Evolutionary conservation across 92 coral and sea anemone genomes (phyloP), one percentile per base, ranked within the genome.

Genomic region (Palythoa grandis): DNA sequence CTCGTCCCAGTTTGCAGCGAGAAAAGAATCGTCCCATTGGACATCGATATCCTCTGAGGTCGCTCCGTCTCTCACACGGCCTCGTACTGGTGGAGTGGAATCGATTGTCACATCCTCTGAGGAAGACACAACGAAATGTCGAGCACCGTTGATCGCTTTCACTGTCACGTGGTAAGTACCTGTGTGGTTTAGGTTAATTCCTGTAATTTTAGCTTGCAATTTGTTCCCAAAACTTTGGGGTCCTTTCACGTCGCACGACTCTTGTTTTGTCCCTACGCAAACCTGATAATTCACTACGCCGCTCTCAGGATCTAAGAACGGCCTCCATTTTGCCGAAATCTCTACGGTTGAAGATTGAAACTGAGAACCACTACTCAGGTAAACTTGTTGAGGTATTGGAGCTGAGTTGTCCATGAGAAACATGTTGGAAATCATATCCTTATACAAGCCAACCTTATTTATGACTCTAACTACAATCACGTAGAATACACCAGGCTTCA

Each of bases 1-100:
- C 82, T 92, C 92, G 53, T 95, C 98, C 98, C 98, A 95, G 90
- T 90, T 93, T 13, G 90, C 93, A 52, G 89, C 74, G n/a, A 95
- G 86, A 53, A 83, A 87, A 3, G 94, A 87, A 74, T 78, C 91
- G 67, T 86, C 87, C 56, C 88, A 83, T 54, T 94, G 96, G 25
- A 85, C 87, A 74, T 92, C 93, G 5, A 90, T 77, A 78, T 95
- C 98, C 7, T 79, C 78, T 6, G 58, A 83, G 12, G 79, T 78
- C 6, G 78, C 76, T 15, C 98, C 98, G 87, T 93, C 97, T 61
- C 92, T 87, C 35, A 92, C 90, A n/a, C 68, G 13, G 40, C 89
- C 92, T 16, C 88, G 87, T 12, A 63, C 88, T 25, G 98, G 94
- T 39, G 94, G 89, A 52, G 98, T 93, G 56, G 84, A 61, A 87